Evolutionary conservation across 64 coral and sea anemone species (phyloP), one percentile per base, ranked within the genome.

Genomic region (Montipora cactus): DNA sequence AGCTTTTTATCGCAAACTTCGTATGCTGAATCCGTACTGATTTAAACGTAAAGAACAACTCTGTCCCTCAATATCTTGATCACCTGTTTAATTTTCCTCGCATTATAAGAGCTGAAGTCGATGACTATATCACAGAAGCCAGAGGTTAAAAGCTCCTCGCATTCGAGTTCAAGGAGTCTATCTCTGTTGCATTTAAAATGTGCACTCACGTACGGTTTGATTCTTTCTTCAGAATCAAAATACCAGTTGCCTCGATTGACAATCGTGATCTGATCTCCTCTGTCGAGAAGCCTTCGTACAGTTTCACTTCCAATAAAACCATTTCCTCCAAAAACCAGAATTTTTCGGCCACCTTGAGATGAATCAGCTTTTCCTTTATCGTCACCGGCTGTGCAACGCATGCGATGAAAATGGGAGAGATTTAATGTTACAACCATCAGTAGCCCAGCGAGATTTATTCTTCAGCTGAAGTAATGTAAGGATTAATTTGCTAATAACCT

Each of bases 191-290:
- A 99, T 50, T 44, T 79, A 13, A 94, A 94, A 74, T 96, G 95
- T 0, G 81, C 55, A 49, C 50, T 89, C 12, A 95, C 95, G 46
- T 74, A 89, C 1, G 98, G 98, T 62, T 92, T 89, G 49, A 99
- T 95, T 19, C 98, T 92, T 44, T 91, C 89, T 20, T 96, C 91
- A 14, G 98, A 96, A 87, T 99, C 98, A 52, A 96, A 99, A 53
- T 99, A 99, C 95, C 85, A 92, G 53, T 99, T 96, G 19, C 98
- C 98, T n/a, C 98, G 92, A 66, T 99, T 99, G 3, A 99, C 82
- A 22, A 94, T 83, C 9, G 98, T 96, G 37, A 99, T 89, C 9
- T 89, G 58, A 74, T 99, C 80, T 47, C 80, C 92, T 53, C 81
- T 83, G 20, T 96, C 76, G 68, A 99, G 47, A 20, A 99, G 71